These are phyloP conservation scores for Caenorhabditis imperialis DNA, from an alignment of 2,888 invertebrate genomes.

Conservation along the genomic window DNA sequence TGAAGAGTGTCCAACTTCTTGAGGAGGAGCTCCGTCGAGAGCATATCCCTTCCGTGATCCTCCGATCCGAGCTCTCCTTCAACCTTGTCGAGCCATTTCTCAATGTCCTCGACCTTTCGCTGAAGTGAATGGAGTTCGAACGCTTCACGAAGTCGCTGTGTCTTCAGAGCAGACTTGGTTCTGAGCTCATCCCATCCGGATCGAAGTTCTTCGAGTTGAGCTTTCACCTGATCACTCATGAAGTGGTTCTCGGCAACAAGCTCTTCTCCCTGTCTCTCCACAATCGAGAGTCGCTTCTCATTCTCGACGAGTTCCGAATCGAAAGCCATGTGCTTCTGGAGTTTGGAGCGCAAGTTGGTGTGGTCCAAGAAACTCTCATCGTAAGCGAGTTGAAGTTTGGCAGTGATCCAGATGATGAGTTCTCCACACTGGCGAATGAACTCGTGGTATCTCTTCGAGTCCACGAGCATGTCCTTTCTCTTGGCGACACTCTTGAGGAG, in stretches of 20 bases:
- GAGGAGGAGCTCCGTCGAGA: conserved; percentile 87
- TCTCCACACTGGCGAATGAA: conserved; percentile 78
- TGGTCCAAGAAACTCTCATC: conserved; percentile 95
- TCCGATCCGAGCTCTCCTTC: conserved; percentile 86
- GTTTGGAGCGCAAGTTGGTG: conserved; percentile 85
- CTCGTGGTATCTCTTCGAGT: conserved; percentile 71
- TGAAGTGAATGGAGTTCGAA: conserved; percentile 73
- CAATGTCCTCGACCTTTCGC: conserved; percentile 91
- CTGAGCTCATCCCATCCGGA: conserved; percentile 90
- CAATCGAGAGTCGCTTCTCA: conserved; percentile 80
- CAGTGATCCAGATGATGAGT: conserved; percentile 87
- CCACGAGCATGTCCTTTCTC: conserved; percentile 60
- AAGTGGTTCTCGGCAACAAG: conserved; percentile 87
- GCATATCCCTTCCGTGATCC: conserved; percentile 90
- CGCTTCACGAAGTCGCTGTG: conserved; percentile 71
- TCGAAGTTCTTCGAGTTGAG: conserved; percentile 88
- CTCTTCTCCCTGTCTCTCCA: conserved; percentile 79
- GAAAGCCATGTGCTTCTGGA: conserved; percentile 89
- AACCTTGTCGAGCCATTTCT: conserved; percentile 80
- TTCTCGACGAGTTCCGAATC: conserved; percentile 94
- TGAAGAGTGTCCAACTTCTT: conserved; percentile 81
- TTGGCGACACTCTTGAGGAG: conserved; percentile 60
- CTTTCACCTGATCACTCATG: conserved; percentile 84
- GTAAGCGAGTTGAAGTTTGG: conserved; percentile 91
- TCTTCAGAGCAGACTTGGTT: conserved; percentile 85